Evolutionary conservation across 2,113 vertebrate species (phyloP).

Genomic region (Ciconia boyciana): DNA sequence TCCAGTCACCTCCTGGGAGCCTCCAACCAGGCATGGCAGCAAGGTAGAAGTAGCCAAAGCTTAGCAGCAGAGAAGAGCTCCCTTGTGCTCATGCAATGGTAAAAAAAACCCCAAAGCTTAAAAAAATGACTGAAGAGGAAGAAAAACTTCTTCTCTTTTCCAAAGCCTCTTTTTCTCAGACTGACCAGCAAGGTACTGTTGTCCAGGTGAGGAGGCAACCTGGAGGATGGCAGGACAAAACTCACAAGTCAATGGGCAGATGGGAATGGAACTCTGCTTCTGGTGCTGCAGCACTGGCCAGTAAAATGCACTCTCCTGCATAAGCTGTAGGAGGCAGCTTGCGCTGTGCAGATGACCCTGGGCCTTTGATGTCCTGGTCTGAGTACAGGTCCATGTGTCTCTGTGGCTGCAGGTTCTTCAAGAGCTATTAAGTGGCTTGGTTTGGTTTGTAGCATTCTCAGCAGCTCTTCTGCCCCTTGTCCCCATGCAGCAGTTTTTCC

Average conservation of each 20-base stretch:
- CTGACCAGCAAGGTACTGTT: neutral
- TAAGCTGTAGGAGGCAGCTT: neutral
- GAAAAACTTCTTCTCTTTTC: neutral
- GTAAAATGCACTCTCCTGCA: neutral
- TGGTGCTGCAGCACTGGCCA: neutral
- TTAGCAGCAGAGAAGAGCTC: neutral
- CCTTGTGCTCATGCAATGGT: neutral
- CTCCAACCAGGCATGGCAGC: neutral
- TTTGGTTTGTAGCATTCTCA: neutral
- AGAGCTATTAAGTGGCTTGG: neutral
- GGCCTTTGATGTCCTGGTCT: neutral
- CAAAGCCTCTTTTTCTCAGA: neutral
- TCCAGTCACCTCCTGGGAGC: neutral
- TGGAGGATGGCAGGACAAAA: neutral
- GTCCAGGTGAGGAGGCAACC: neutral
- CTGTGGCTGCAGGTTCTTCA: neutral
- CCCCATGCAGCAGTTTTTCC: neutral
- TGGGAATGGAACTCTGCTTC: neutral
- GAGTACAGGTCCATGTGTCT: neutral
- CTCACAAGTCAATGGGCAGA: neutral
- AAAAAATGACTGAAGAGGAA: neutral
- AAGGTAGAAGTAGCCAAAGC: neutral
- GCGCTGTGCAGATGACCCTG: neutral
- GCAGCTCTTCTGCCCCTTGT: neutral
- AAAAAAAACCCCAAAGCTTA: neutral